Conservation (phyloP, 2,888 invertebrate genomes). For the Synanthedon andrenaeformis region DNA sequence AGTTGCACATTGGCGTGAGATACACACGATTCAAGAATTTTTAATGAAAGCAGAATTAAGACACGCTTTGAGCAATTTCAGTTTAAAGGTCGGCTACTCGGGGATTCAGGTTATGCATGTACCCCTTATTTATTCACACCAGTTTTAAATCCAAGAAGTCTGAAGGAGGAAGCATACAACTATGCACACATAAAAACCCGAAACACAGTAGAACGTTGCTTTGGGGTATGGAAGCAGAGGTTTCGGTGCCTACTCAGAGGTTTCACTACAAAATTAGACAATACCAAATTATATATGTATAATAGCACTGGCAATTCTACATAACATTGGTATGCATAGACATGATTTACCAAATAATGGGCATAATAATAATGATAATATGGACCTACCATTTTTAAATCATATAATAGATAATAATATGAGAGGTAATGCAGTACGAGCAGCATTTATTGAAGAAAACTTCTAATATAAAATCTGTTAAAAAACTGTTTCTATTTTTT, state of each 20-base stretch:
- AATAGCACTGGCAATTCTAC: neutral
- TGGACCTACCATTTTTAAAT: neutral
- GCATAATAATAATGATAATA: neutral
- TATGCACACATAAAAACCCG: constrained; percentile 1
- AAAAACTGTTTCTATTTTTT: no score
- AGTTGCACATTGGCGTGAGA: constrained; percentile 4
- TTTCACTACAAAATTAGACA: neutral
- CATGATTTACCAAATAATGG: neutral
- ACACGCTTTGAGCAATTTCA: constrained; percentile 4
- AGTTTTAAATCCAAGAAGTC: no score
- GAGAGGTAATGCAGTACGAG: neutral
- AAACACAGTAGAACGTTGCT: constrained; percentile 10
- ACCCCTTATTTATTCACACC: neutral
- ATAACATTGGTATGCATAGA: neutral
- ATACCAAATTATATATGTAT: neutral
- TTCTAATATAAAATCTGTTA: neutral
- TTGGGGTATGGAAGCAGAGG: constrained; percentile 10
- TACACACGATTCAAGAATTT: constrained; percentile 6
- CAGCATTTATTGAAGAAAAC: neutral
- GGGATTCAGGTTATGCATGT: constrained; percentile 7
- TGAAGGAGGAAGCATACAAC: no score
- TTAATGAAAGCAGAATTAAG: constrained; percentile 5
- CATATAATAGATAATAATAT: neutral
- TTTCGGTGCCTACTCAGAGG: constrained; percentile 9
- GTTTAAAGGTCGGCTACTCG: constrained; percentile 5